These are phyloP conservation scores for Atlantisia rogersi DNA, from an alignment of 2,113 vertebrate genomes.

Conservation along the genomic window DNA sequence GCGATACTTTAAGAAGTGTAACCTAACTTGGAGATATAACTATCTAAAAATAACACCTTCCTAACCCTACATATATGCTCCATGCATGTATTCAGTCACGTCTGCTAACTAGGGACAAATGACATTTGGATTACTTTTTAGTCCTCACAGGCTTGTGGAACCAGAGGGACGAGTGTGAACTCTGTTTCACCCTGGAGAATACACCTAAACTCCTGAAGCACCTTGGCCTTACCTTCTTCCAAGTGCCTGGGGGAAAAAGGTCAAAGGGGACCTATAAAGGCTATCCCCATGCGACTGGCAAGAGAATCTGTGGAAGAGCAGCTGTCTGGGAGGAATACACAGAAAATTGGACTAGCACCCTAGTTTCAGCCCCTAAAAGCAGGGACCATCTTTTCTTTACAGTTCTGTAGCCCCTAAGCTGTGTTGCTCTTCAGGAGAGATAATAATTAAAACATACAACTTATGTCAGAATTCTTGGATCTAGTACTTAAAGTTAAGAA, in stretches of 20 bases:
- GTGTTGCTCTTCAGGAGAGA: not conserved
- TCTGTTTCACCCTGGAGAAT: not conserved
- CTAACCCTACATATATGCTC: not conserved
- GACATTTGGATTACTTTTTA: not conserved
- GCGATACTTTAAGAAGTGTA: slow-evolving; percentile 4
- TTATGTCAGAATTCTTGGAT: not conserved
- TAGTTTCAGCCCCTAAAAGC: not conserved
- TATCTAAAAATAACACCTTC: slow-evolving; percentile 38
- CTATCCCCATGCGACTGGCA: not conserved
- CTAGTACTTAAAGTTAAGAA: not conserved
- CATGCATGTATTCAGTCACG: not conserved
- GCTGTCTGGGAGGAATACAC: not conserved
- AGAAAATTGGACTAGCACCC: not conserved
- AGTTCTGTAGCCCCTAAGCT: not conserved
- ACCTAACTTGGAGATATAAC: slow-evolving; percentile 10
- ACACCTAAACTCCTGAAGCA: not conserved
- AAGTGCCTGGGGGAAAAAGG: not conserved
- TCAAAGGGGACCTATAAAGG: not conserved
- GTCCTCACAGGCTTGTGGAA: not conserved
- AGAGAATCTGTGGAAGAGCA: not conserved
- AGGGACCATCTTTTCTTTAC: not conserved
- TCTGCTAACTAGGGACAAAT: slow-evolving; percentile 21
- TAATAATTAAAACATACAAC: not conserved
- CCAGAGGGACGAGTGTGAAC: not conserved
- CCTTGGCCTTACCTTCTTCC: not conserved